These are phyloP conservation scores for Neofelis nebulosa DNA, from an alignment of 2,113 vertebrate genomes.

Conservation along the genomic window DNA sequence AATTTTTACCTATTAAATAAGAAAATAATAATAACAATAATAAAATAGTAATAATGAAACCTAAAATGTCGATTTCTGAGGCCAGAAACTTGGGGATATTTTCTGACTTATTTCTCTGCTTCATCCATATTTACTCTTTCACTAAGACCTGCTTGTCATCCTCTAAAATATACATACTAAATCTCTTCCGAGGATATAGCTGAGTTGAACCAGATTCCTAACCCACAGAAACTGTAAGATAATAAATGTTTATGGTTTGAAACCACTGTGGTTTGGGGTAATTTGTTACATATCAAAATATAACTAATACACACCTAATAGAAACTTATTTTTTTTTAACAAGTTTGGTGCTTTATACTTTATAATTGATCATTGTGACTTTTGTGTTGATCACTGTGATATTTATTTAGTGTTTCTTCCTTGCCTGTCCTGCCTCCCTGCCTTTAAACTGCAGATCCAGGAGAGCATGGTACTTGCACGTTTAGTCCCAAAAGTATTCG, in stretches of 20 bases:
- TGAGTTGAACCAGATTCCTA: background rate
- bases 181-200: background rate
- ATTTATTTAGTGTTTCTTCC: background rate
- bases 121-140: background rate
- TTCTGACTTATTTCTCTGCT: background rate
- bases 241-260: background rate
- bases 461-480: background rate
- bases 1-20: background rate
- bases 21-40: background rate
- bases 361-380: background rate
- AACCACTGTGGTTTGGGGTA: background rate
- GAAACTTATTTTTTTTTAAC: conserved; percentile 1
- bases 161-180: background rate
- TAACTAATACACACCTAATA: background rate
- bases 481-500: background rate
- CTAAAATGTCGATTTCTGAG: background rate
- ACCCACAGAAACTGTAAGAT: background rate
- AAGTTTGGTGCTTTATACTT: background rate
- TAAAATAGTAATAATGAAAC: background rate
- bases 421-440: background rate
- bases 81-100: background rate
- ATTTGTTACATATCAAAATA: background rate
- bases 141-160: background rate
- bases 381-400: background rate
- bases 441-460: background rate